These are phyloP conservation scores for Platysteira castanea DNA, from an alignment of 2,113 vertebrate species.

Conservation along the genomic window DNA sequence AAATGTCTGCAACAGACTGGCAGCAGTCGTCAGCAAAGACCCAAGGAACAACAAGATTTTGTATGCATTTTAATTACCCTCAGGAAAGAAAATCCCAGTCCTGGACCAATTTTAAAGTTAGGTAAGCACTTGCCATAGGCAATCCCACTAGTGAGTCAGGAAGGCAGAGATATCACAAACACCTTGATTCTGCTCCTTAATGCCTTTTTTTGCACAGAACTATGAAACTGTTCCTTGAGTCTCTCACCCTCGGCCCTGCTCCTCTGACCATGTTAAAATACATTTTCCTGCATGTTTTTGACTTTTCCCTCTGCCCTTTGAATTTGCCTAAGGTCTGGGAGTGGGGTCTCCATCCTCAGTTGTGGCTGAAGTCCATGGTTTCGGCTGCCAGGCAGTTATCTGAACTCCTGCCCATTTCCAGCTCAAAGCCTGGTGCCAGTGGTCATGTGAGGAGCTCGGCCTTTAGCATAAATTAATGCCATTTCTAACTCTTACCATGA, in stretches of 20 bases:
- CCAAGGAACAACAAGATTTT: background rate
- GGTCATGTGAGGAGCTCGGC: background rate
- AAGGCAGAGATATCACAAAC: background rate
- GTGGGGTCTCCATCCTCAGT: background rate
- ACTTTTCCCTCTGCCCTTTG: background rate
- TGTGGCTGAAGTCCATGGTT: background rate
- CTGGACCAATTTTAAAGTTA: background rate
- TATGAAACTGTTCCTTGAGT: background rate
- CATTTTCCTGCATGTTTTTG: background rate
- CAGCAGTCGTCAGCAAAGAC: background rate
- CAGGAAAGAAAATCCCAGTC: background rate
- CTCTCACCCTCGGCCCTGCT: background rate
- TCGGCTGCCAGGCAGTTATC: fast-evolving
- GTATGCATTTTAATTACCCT: background rate
- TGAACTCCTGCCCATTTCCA: background rate
- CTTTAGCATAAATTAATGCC: background rate
- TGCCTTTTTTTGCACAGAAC: background rate
- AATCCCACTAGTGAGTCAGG: background rate
- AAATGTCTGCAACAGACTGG: background rate
- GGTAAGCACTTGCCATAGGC: background rate
- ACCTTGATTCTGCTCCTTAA: background rate
- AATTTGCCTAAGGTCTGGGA: background rate
- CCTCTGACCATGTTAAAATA: background rate
- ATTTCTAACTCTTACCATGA: background rate
- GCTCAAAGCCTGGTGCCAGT: background rate